Conservation (phyloP, 2,888 invertebrate genomes). For the Plagodis pulveraria region DNA sequence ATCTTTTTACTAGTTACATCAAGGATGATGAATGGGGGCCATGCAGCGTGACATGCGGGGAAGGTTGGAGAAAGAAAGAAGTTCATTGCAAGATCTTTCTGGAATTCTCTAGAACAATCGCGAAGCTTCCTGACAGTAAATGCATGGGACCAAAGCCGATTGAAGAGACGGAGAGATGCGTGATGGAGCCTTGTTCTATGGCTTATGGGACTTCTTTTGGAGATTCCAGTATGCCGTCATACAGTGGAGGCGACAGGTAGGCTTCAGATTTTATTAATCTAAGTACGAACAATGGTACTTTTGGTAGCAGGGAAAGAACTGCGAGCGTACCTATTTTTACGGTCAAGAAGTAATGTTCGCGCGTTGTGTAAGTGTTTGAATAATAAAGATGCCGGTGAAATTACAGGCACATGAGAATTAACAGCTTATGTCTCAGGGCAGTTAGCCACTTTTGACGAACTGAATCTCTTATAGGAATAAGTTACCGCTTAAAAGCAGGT, state of each 20-base stretch:
- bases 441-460: no score
- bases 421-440: no score
- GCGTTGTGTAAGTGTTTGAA: no score
- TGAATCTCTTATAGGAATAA: no score
- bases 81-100: slow-evolving; percentile 98
- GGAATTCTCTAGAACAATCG: slow-evolving; percentile 95
- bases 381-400: no score
- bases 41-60: slow-evolving; percentile 96
- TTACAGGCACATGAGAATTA: no score
- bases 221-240: slow-evolving; percentile 73
- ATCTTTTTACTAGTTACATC: slow-evolving; percentile 88
- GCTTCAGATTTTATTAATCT: slow-evolving; percentile 14
- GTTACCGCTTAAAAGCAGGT: no score
- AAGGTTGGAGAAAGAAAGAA: slow-evolving; percentile 92
- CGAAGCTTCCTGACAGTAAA: slow-evolving; percentile 93
- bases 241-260: slow-evolving; percentile 72
- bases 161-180: slow-evolving; percentile 92
- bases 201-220: slow-evolving; percentile 84
- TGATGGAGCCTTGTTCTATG: slow-evolving; percentile 90
- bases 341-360: no score
- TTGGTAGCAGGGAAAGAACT: no score
- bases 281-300: no score
- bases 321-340: no score
- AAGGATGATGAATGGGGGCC: slow-evolving; percentile 95
- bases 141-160: slow-evolving; percentile 94